phyloP scores from a whole-genome alignment of 2,888 invertebrate genomes.

The Nineta flava region DNA sequence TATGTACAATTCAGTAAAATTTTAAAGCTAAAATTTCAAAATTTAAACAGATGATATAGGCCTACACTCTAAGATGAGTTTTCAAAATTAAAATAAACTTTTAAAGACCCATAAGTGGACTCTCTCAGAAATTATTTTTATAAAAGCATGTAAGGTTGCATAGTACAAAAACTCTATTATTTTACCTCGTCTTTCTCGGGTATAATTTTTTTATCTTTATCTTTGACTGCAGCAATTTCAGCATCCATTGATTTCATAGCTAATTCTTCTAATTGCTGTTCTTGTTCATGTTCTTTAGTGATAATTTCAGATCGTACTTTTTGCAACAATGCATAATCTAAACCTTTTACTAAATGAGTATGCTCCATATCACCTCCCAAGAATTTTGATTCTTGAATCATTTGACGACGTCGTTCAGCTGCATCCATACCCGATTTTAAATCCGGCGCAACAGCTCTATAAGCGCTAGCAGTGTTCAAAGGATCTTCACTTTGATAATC shows the following conservation, averaged over 20 bases:
- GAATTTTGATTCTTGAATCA: conserved; percentile 97
- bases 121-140: too few relatives aligned
- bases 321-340: conserved; percentile 80
- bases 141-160: too few relatives aligned
- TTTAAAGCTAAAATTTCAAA: too few relatives aligned
- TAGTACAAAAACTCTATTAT: not conserved
- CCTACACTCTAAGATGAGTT: too few relatives aligned
- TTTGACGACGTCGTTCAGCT: conserved; percentile 83
- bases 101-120: too few relatives aligned
- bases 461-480: conserved; percentile 55
- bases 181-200: conserved; percentile 34
- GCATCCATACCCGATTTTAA: conserved; percentile 87
- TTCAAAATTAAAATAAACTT: too few relatives aligned
- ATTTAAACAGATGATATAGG: too few relatives aligned
- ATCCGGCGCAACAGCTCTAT: conserved; percentile 89
- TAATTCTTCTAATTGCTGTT: conserved; percentile 62
- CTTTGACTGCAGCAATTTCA: conserved; percentile 17
- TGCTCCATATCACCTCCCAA: conserved; percentile 99
- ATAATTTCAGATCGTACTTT: conserved; percentile 88
- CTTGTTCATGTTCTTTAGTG: conserved; percentile 64
- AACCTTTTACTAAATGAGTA: conserved; percentile 97
- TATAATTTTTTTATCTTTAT: conserved; percentile 22
- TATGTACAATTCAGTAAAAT: too few relatives aligned
- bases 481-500: conserved; percentile 74
- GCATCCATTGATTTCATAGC: conserved; percentile 41